These are phyloP conservation scores for Sebastes hubbsi DNA, from an alignment of 2,797 vertebrate genomes.

Conservation along the genomic window DNA sequence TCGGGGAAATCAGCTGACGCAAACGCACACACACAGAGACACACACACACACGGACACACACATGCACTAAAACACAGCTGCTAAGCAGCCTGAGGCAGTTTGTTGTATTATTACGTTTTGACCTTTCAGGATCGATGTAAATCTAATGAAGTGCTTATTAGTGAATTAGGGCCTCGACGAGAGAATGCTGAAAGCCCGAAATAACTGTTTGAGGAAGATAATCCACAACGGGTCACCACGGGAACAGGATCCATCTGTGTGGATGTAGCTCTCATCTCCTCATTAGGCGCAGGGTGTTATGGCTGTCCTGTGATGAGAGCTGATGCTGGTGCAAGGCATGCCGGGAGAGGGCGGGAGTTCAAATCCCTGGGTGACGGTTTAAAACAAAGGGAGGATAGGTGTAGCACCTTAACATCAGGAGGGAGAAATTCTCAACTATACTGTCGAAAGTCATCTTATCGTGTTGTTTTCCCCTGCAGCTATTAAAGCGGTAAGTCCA, in stretches of 20 bases:
- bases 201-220: constrained; percentile 55
- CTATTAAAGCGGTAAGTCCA: not conserved
- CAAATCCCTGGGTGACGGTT: constrained; percentile 20
- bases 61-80: constrained; percentile 23
- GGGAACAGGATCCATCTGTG: constrained; percentile 81
- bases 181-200: constrained; percentile 19
- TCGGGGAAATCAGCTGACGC: constrained; percentile 33
- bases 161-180: constrained; percentile 38
- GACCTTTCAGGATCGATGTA: constrained; percentile 54
- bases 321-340: constrained; percentile 25
- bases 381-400: constrained; percentile 20
- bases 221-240: constrained; percentile 43
- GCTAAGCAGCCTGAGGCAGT: constrained; percentile 41
- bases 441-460: not conserved
- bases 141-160: constrained; percentile 65
- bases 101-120: constrained; percentile 55
- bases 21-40: not conserved
- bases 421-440: not conserved
- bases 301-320: constrained; percentile 73
- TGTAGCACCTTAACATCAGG: not conserved
- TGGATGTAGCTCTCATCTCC: constrained; percentile 82
- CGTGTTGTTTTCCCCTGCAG: not conserved
- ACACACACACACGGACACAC: not conserved
- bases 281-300: constrained; percentile 69
- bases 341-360: constrained; percentile 19